phyloP scores from a whole-genome alignment of 2,797 vertebrate genomes.

The Aselliscus stoliczkanus region DNA sequence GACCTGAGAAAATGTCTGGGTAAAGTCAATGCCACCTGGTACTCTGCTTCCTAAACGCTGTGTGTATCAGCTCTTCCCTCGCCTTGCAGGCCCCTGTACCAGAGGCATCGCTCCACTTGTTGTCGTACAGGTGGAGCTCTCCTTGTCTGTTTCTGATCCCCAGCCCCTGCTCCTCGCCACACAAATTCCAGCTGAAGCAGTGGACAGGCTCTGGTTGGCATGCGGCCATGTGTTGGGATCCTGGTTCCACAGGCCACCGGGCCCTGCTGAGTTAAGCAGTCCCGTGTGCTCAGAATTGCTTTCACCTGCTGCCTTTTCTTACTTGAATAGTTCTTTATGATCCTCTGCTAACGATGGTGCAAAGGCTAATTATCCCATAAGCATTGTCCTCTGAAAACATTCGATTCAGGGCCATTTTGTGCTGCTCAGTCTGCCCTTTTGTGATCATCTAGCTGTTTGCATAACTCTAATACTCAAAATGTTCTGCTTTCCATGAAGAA shows the following conservation, averaged over 20 bases:
- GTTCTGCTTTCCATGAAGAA: not conserved
- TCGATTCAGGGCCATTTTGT: not conserved
- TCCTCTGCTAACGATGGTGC: not conserved
- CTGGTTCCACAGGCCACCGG: not conserved
- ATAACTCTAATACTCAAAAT: not conserved
- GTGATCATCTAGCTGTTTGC: not conserved
- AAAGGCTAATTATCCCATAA: not conserved
- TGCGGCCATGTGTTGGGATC: not conserved
- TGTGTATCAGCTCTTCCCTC: no score
- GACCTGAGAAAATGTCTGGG: not conserved
- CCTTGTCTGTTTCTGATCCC: rapidly evolving
- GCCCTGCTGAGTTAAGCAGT: not conserved
- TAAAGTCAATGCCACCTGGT: rapidly evolving
- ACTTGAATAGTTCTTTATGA: not conserved
- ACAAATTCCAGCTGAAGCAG: not conserved
- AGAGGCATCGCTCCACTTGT: no score
- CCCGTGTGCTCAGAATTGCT: not conserved
- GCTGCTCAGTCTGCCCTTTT: not conserved
- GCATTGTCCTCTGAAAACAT: not conserved
- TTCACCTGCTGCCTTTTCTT: not conserved
- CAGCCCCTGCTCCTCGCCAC: rapidly evolving
- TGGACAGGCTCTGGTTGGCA: not conserved
- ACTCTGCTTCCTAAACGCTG: not conserved
- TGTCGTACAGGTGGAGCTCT: rapidly evolving
- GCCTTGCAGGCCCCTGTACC: not conserved